Conservation (phyloP, 2,888 invertebrate genomes). For the Acleris literana region DNA sequence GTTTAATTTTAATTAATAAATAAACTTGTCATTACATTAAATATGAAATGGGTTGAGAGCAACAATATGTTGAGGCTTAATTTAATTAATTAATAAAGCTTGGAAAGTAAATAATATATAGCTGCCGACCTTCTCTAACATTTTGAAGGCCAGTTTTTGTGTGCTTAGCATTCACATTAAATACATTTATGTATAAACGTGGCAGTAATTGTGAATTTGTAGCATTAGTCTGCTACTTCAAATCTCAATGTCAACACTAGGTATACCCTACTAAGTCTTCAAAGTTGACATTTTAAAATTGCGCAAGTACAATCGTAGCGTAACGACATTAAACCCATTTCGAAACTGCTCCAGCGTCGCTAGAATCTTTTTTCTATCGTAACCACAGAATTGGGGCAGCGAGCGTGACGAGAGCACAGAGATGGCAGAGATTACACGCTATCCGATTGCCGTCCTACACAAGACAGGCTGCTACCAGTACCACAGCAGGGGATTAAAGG, state of each 20-base stretch:
- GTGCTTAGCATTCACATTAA: too few species aligned
- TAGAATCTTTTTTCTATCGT: slow-evolving; percentile 45
- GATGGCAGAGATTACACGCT: slow-evolving; percentile 56
- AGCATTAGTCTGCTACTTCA: neutral
- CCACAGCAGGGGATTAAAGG: neutral
- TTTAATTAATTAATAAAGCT: too few species aligned
- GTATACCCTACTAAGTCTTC: slow-evolving; percentile 1
- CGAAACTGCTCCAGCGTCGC: slow-evolving; percentile 51
- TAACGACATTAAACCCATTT: slow-evolving; percentile 42
- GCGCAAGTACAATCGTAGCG: slow-evolving; percentile 20
- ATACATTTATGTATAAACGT: too few species aligned
- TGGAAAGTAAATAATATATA: too few species aligned
- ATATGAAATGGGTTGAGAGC: too few species aligned
- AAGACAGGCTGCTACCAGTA: slow-evolving; percentile 10
- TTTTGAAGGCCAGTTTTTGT: too few species aligned
- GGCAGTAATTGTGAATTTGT: too few species aligned
- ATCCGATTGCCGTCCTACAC: slow-evolving; percentile 48
- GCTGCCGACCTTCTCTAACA: too few species aligned
- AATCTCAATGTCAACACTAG: slow-evolving; percentile 3
- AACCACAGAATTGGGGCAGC: slow-evolving; percentile 61
- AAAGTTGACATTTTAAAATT: slow-evolving; percentile 23
- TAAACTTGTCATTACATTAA: too few species aligned
- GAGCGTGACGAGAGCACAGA: slow-evolving; percentile 59
- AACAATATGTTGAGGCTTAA: too few species aligned
- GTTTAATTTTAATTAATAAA: too few species aligned